Conservation (phyloP, 1,140 invertebrate species). For the Aphelenchoides fujianensis region DNA sequence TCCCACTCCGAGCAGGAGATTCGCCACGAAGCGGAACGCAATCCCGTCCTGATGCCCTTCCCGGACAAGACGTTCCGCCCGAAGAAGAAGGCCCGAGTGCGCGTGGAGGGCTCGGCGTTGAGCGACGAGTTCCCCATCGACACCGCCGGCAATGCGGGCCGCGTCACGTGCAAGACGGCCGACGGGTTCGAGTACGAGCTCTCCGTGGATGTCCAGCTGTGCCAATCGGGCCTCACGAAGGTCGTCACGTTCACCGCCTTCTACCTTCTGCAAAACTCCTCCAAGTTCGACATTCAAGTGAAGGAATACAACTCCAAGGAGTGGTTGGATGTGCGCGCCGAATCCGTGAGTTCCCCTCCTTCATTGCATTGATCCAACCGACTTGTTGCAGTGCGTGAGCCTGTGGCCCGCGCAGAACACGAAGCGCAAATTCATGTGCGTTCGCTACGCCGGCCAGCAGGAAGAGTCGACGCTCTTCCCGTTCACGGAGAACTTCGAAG, state of each 20-base stretch:
- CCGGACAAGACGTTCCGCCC: slow-evolving; percentile 82
- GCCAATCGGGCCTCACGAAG: slow-evolving; percentile 86
- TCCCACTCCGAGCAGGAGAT: slow-evolving; percentile 40
- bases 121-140: slow-evolving; percentile 95
- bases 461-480: slow-evolving; percentile 76
- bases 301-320: slow-evolving; percentile 69
- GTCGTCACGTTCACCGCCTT: slow-evolving; percentile 91
- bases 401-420: slow-evolving; percentile 75
- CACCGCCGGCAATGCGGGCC: slow-evolving; percentile 86
- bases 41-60: slow-evolving; percentile 86
- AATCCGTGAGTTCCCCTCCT: slow-evolving; percentile 37
- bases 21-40: slow-evolving; percentile 73
- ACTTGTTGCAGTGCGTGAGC: slow-evolving; percentile 70
- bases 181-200: slow-evolving; percentile 68
- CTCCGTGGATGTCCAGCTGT: slow-evolving; percentile 85
- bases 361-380: background rate
- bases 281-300: slow-evolving; percentile 72
- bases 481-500: slow-evolving; percentile 77
- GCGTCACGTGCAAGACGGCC: slow-evolving; percentile 76
- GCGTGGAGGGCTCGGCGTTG: slow-evolving; percentile 84
- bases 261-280: slow-evolving; percentile 86
- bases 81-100: slow-evolving; percentile 79
- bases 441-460: slow-evolving; percentile 65
- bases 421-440: slow-evolving; percentile 64
- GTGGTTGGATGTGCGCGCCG: slow-evolving; percentile 53